These are phyloP conservation scores for Pseudachorutes palmiensis DNA, from an alignment of 1,140 invertebrate species.

Conservation along the genomic window DNA sequence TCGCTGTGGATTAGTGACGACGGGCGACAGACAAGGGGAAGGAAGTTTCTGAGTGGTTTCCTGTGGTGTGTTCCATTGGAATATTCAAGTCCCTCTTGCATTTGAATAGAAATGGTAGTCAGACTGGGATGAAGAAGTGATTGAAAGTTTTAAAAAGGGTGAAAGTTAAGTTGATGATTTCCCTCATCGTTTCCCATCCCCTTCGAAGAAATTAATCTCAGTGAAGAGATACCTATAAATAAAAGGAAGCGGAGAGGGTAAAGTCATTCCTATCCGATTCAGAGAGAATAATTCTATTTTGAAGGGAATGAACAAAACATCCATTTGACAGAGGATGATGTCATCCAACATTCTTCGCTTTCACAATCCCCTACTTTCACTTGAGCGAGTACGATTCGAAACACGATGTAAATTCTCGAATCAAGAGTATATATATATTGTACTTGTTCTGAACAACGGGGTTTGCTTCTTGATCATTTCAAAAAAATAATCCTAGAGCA, in stretches of 20 bases:
- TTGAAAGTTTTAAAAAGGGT: neutral
- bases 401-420: too few relatives aligned
- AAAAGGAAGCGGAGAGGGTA: neutral
- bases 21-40: neutral
- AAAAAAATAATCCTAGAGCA: too few relatives aligned
- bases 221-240: neutral
- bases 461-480: too few relatives aligned
- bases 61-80: neutral
- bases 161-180: neutral
- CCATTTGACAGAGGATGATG: neutral
- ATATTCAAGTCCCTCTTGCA: neutral
- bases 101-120: neutral
- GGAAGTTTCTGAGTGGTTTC: constrained; percentile 2
- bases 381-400: too few relatives aligned
- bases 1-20: neutral
- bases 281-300: neutral
- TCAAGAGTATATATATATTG: too few relatives aligned
- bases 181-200: neutral
- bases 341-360: neutral
- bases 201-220: neutral
- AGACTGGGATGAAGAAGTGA: neutral
- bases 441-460: too few relatives aligned
- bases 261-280: neutral
- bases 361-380: neutral
- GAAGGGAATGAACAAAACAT: neutral